Conservation (phyloP, 2,113 vertebrate species). For the Merops nubicus region DNA sequence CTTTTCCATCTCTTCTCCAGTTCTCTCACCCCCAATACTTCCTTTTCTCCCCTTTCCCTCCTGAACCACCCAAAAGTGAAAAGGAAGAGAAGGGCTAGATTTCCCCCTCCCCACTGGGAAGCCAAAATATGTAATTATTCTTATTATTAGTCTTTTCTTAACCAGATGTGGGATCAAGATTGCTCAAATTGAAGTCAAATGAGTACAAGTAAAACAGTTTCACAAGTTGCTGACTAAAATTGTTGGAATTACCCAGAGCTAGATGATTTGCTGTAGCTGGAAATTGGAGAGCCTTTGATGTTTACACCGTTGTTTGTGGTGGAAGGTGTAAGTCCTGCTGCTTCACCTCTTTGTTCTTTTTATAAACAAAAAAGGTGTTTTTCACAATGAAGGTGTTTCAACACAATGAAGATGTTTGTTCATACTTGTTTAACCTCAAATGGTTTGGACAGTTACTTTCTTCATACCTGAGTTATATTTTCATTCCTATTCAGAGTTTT, state of each 20-base stretch:
- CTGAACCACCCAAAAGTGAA: not conserved
- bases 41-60: not conserved
- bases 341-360: not conserved
- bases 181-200: not conserved
- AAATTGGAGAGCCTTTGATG: not conserved
- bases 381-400: not conserved
- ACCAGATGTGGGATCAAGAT: not conserved
- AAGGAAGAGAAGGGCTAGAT: not conserved
- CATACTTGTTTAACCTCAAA: not conserved
- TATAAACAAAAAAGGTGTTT: not conserved
- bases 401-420: not conserved
- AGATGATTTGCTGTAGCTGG: not conserved
- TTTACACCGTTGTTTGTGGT: not conserved
- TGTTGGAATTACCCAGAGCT: not conserved
- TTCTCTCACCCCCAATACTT: not conserved
- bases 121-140: not conserved
- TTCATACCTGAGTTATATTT: constrained; percentile 2
- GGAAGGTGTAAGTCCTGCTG: not conserved
- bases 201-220: not conserved
- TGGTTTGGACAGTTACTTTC: not conserved
- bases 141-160: not conserved
- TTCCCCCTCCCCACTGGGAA: not conserved
- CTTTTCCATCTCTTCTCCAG: not conserved
- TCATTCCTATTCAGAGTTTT: not conserved
- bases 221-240: constrained; percentile 25